Conservation (phyloP, 2,888 invertebrate genomes). For the Troilus luridus region DNA sequence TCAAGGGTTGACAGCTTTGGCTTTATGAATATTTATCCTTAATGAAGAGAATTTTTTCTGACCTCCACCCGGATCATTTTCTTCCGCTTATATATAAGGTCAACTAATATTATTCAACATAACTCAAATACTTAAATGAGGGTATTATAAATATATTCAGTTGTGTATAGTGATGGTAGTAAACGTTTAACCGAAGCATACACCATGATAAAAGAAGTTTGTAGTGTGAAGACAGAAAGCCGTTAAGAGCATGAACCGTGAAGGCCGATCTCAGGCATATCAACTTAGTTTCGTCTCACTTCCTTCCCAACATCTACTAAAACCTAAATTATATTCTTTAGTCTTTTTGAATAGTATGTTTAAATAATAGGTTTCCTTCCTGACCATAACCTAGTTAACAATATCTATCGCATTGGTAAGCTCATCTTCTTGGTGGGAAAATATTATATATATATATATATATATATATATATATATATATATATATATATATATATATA, state of each 20-base stretch:
- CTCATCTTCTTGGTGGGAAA: too few species aligned
- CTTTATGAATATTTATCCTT: too few species aligned
- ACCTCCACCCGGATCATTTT: too few species aligned
- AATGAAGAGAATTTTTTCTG: too few species aligned
- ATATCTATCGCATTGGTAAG: background rate
- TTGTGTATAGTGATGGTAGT: background rate
- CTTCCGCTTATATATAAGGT: too few species aligned
- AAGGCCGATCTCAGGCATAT: slow-evolving; percentile 34
- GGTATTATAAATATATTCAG: background rate
- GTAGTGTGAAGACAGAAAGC: slow-evolving; percentile 35
- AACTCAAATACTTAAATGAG: background rate
- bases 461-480: too few species aligned
- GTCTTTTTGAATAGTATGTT: background rate
- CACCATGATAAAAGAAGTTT: slow-evolving; percentile 29
- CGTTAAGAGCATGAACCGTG: slow-evolving; percentile 39
- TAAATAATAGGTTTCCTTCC: background rate
- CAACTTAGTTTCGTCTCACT: slow-evolving; percentile 8
- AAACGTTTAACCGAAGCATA: slow-evolving; percentile 7
- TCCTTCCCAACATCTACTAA: background rate
- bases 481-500: too few species aligned
- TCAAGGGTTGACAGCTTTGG: too few species aligned
- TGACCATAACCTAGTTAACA: background rate
- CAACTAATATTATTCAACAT: background rate
- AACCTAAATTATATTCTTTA: background rate
- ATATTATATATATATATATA: too few species aligned